Evolutionary conservation across 2,113 vertebrate species (phyloP), one percentile per base, ranked within the genome.

Genomic region (Callipepla californica): DNA sequence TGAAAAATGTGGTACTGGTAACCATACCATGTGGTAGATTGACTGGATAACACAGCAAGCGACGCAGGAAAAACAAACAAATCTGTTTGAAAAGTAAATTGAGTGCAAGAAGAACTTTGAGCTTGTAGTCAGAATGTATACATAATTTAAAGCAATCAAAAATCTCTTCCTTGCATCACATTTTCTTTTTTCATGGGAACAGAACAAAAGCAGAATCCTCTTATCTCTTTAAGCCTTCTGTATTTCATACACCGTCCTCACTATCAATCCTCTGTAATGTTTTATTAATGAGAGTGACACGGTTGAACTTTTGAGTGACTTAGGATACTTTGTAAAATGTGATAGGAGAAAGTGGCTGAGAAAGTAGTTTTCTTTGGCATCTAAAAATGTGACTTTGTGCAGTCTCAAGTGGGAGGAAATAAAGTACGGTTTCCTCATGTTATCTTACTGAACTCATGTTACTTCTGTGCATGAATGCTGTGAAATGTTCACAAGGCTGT

Each of bases 271-370:
- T 87, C 96, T 89, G 55, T 47, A 82, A 79, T 19, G 4, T 19
- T 44, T 67, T 47, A 55, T 93, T 82, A 93, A 75, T 94, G 75
- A 91, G 68, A 47, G 45, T 72, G 81, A 90, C 25, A 57, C 45
- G 84, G 26, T 80, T 87, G 75, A 96, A 88, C 74, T 85, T 25
- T 82, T 77, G 58, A 94, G 34, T 93, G 77, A 85, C 30, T 86
- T 36, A 58, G n/a, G 25, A 78, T 92, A 20, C 55, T 58, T 85
- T 87, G 48, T 93, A 84, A 90, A 93, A 95, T 85, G 57, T 86
- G 45, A 57, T 38, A 94, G 67, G 45, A 70, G 70, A 14, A 58
- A 53, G 90, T 57, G 7, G n/a, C 13, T 30, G 57, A 62, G 34
- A 77, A 40, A 20, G 14, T 17, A 17, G 14, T 73, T 55, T 55